Conservation (phyloP, 2,888 invertebrate genomes). For the Arctia plantaginis region DNA sequence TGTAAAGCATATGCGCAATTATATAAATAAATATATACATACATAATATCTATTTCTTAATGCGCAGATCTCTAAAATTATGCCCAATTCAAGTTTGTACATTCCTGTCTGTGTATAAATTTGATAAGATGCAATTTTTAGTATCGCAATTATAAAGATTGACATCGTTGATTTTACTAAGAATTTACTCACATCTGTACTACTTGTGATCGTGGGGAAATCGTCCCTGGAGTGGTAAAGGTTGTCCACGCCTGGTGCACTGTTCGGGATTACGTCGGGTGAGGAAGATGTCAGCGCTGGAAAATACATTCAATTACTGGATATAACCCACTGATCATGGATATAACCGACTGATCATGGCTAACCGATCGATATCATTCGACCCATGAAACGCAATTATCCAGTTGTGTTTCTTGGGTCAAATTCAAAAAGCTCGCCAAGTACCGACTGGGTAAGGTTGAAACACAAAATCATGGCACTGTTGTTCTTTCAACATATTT, state of each 20-base stretch:
- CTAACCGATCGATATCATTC: not conserved
- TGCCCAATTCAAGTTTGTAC: no score
- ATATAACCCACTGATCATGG: not conserved
- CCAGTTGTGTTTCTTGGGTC: no score
- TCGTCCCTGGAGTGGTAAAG: constrained; percentile 76
- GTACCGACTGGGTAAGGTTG: no score
- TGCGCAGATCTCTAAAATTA: no score
- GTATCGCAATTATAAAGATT: not conserved
- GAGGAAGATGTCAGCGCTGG: constrained; percentile 71
- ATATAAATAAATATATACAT: no score
- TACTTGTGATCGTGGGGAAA: constrained; percentile 77
- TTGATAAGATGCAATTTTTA: no score
- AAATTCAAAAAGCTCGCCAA: not conserved
- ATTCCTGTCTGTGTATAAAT: no score
- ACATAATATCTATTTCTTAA: no score
- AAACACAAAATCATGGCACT: not conserved
- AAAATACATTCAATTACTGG: constrained; percentile 6
- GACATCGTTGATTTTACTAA: not conserved
- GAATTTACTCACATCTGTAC: constrained; percentile 64
- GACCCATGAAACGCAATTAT: not conserved
- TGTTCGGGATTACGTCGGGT: constrained; percentile 78
- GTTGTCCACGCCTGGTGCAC: constrained; percentile 57
- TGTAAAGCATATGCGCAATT: no score
- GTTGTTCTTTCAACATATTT: not conserved
- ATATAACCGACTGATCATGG: not conserved